These are phyloP conservation scores for Ammodytes dubius DNA, from an alignment of 2,113 vertebrate genomes.

Conservation along the genomic window DNA sequence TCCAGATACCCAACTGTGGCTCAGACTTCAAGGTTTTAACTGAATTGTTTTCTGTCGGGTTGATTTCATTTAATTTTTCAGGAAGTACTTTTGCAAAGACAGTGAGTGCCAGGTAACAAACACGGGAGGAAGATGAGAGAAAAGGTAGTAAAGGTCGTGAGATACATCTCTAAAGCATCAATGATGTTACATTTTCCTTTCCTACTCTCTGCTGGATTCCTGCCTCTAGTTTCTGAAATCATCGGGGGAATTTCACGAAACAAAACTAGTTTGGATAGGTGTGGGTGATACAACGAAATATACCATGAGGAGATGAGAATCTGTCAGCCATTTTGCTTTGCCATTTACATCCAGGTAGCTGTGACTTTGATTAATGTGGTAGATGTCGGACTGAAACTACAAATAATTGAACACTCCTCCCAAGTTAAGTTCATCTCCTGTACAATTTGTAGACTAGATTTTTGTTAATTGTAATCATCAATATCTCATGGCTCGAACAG, in stretches of 20 bases:
- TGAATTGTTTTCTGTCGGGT: conserved; percentile 13
- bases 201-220: background rate
- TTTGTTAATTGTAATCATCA: no score
- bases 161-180: conserved; percentile 29
- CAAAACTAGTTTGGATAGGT: background rate
- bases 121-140: background rate
- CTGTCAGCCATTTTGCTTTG: background rate
- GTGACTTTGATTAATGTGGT: background rate
- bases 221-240: background rate
- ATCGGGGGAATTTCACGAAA: background rate
- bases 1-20: conserved; percentile 31
- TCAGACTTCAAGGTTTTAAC: conserved; percentile 19
- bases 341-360: background rate
- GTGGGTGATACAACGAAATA: background rate
- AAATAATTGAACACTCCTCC: no score
- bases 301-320: background rate
- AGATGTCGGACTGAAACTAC: no score
- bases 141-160: conserved; percentile 21
- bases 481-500: no score
- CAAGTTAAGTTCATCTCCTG: no score
- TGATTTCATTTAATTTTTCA: conserved; percentile 13
- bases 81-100: background rate
- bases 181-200: conserved; percentile 9
- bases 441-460: no score
- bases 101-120: conserved; percentile 25